Base-by-base conservation (phyloP, 2,888 invertebrate genomes). In the Sphaerophoria rueppellii region DNA sequence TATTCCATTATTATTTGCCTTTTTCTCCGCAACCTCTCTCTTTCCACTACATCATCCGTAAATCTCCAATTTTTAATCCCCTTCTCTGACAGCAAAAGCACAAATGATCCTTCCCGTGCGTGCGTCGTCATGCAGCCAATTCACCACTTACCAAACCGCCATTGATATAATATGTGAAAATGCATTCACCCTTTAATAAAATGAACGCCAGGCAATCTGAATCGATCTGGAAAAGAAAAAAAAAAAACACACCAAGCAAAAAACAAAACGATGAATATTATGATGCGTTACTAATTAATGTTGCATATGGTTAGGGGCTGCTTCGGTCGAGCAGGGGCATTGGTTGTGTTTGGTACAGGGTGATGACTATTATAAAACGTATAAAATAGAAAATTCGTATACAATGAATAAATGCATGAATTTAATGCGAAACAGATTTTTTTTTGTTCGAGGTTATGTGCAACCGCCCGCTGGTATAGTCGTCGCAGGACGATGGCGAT, bases 221-320 rank as follows among this genome's bases (percentile, higher is more conserved):
- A 50, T 50, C 14, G 61, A 61, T 52, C 52, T 4, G 48, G 40
- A 40, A 79, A 74, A 82, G 75, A 16, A 16, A 40, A 32, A 52
- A 16, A 24, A 35, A 32, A 65, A 14, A 50, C n/a, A n/a, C 7
- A 37, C 35, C 35, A 43, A n/a, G 24, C 9, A 54, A 6, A 48
- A 52, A 52, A 52, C 37, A 65, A 16, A 40, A 40, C 57, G 65
- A 9, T 75, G 79, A 83, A 83, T 72, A 80, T 76, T 80, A 80
- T 83, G 80, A 83, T 83, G 80, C 83, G 83, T 83, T 80, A 83
- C 83, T 83, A 83, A 83, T 83, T 83, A 83, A 83, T 80, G 80
- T 72, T 80, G 74, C 71, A 83, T 72, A 80, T 69, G 50, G 11
- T 40, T 48, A n/a, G 61, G 60, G 43, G 24, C 24, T 24, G 24